Evolutionary conservation across 1,140 invertebrate species (phyloP), one percentile per base, ranked within the genome.

Genomic region (Glossosoma conforme): DNA sequence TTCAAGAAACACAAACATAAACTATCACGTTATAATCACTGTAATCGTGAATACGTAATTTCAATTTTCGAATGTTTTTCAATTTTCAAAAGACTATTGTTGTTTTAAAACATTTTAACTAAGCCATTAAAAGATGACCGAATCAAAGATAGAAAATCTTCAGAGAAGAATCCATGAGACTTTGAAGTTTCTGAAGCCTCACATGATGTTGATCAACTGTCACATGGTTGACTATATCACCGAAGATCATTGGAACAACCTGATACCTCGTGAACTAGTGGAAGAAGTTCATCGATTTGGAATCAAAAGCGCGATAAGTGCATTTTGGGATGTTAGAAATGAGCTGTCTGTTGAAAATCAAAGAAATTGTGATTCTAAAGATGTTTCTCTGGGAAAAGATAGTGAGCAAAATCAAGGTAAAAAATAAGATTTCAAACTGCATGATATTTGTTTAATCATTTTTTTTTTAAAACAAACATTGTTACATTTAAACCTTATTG

Each of bases 151-250:
- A 20, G 48, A 35, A 45, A 33, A n/a, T 52, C 17, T 76, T 15
- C 62, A 63, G 11, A 47, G 52, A 2, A 65, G 80, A 25, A 70
- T 88, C 50, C 69, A 82, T 21, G 65, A 68, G 25, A 62, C 80
- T 2, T 62, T 80, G 9, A 56, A 58, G 14, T 85, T 81, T 64
- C 62, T 89, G 8, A 64, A 76, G 37, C 73, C 77, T 1, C 69
- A 81, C 56, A 60, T 83, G 50, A 68, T 77, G 2, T 68, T 91
- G 33, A 77, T 81, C 2, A 84, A 89, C 65, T 85, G 84, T 60
- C 89, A 91, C 65, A 82, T 89, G 72, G 86, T 89, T 2, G 83
- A 89, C 59, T 91, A 85, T 69, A 77, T 89, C n/a, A 86, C 78
- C 0, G 66, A 84, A n/a, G 65, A 80, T 21, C 77, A 84, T 38